phyloP scores from a whole-genome alignment of 2,888 invertebrate species.

The Lycaena phlaeas region DNA sequence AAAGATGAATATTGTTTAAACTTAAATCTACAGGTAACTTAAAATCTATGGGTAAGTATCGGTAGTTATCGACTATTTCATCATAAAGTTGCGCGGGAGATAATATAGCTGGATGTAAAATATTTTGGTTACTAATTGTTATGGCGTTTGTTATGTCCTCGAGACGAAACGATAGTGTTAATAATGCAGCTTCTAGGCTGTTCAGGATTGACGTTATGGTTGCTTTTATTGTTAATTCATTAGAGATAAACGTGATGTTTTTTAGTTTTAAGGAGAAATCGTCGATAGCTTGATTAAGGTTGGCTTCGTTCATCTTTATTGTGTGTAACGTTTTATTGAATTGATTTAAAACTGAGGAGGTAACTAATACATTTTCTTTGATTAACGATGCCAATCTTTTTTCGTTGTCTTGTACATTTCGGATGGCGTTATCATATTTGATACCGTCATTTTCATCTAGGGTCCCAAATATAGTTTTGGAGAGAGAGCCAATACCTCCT shows the following conservation, averaged over 20 bases:
- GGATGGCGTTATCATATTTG: constrained; percentile 19
- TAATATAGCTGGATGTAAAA: constrained; percentile 4
- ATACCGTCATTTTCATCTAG: constrained; percentile 10
- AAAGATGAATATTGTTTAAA: neutral
- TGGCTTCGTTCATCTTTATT: constrained; percentile 12
- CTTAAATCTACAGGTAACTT: constrained; percentile 3
- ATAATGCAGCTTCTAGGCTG: constrained; percentile 15
- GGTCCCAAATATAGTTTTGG: constrained; percentile 9
- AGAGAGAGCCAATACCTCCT: neutral
- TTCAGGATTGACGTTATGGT: too few species aligned
- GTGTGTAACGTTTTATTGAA: constrained; percentile 10
- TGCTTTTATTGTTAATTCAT: neutral
- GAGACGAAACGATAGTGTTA: constrained; percentile 16
- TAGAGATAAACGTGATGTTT: too few species aligned
- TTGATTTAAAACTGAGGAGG: constrained; percentile 8
- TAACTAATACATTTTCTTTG: constrained; percentile 19
- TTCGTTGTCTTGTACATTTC: too few species aligned
- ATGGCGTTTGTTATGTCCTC: too few species aligned
- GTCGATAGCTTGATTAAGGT: constrained; percentile 14
- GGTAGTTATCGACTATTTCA: constrained; percentile 2
- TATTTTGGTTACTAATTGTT: constrained; percentile 1
- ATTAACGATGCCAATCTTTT: constrained; percentile 9
- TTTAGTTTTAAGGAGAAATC: constrained; percentile 8
- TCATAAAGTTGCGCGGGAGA: neutral
- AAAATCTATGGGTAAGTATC: neutral